These are phyloP conservation scores for Zophobas morio DNA, from an alignment of 1,140 invertebrate species.

Conservation along the genomic window DNA sequence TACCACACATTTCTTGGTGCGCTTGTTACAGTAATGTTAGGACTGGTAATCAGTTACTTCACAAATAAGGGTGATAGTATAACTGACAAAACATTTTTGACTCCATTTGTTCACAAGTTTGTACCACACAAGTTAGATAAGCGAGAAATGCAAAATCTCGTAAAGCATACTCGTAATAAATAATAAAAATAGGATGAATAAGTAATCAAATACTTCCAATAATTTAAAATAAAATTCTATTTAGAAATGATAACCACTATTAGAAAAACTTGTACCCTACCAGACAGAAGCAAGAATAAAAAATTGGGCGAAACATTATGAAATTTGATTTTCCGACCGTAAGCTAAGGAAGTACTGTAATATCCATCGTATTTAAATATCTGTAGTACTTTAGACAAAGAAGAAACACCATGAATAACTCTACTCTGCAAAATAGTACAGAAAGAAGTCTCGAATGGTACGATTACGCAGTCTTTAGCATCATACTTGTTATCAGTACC, in stretches of 20 bases:
- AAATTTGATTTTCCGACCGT: too few species aligned
- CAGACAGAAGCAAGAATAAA: too few species aligned
- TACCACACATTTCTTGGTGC: constrained; percentile 62
- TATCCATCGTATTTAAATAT: too few species aligned
- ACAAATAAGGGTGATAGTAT: constrained; percentile 56
- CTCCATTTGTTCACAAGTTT: constrained; percentile 38
- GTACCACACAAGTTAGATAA: neutral
- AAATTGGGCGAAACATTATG: too few species aligned
- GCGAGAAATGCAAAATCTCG: neutral
- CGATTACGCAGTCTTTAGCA: constrained; percentile 71
- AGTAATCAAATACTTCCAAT: too few species aligned
- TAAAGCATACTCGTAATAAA: constrained; percentile 6
- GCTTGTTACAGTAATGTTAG: constrained; percentile 56
- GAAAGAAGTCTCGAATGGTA: constrained; percentile 56
- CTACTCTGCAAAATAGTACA: neutral
- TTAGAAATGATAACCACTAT: neutral
- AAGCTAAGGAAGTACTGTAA: too few species aligned
- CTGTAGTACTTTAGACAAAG: too few species aligned
- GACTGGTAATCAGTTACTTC: constrained; percentile 61
- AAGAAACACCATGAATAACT: neutral
- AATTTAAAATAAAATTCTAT: neutral
- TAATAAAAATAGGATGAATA: too few species aligned
- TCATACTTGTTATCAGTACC: constrained; percentile 72
- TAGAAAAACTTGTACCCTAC: too few species aligned
- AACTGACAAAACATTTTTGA: constrained; percentile 58